Conservation (phyloP, 1,140 invertebrate genomes). For the Orius insidiosus region DNA sequence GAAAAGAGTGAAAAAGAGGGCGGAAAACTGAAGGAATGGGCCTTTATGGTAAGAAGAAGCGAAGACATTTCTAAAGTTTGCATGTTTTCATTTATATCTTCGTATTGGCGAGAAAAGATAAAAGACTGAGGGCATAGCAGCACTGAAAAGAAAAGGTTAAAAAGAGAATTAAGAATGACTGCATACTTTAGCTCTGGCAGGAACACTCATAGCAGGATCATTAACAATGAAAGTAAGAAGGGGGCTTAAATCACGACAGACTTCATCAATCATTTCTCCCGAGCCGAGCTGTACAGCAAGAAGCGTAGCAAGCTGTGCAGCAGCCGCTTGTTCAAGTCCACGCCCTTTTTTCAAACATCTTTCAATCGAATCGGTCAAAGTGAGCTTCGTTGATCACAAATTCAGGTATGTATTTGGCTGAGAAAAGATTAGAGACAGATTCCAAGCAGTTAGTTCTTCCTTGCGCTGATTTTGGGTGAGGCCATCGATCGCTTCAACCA, state of each 20-base stretch:
- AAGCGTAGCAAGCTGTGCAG: conserved; percentile 58
- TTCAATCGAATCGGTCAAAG: conserved; percentile 63
- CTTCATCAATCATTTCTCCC: conserved; percentile 38
- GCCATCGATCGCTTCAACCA: conserved; percentile 70
- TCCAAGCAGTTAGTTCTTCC: conserved; percentile 55
- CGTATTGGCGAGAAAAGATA: conserved; percentile 56
- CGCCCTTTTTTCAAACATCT: conserved; percentile 64
- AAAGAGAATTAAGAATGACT: no score
- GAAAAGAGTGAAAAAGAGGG: no score
- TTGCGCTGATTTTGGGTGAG: conserved; percentile 66
- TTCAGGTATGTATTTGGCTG: conserved; percentile 60
- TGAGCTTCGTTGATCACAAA: conserved; percentile 56
- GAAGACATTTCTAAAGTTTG: conserved; percentile 68
- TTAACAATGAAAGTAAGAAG: conserved; percentile 35
- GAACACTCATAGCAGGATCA: conserved; percentile 38
- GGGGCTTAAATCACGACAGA: conserved; percentile 39
- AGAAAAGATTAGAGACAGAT: conserved; percentile 52
- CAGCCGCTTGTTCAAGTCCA: conserved; percentile 58
- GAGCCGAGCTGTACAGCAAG: conserved; percentile 68
- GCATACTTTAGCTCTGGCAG: conserved; percentile 48
- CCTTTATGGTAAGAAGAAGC: conserved; percentile 63
- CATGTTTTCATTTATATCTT: conserved; percentile 51
- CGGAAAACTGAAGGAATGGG: conserved; percentile 42
- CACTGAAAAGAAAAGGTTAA: no score
- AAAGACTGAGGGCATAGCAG: conserved; percentile 62